Evolutionary conservation across 1,140 invertebrate genomes (phyloP), one percentile per base, ranked within the genome.

Genomic region (Papilio polyxenes): DNA sequence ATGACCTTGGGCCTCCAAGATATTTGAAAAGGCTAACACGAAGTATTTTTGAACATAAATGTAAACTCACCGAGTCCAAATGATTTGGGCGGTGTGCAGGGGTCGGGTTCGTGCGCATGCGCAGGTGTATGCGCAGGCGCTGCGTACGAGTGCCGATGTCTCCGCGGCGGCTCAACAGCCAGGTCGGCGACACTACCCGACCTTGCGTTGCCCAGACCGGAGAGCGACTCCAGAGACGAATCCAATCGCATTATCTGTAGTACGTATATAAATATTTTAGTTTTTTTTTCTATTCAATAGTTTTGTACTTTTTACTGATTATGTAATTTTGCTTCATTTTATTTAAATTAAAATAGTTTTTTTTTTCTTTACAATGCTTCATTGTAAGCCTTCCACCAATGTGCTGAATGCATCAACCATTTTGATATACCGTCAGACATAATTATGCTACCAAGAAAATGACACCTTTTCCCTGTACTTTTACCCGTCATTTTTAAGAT

Each of bases 181-280:
- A 98, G 94, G 94, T 98, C 97, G 44, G 97, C 96, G 80, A 98
- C 97, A 92, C 97, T 98, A 92, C 98, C 97, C 59, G 97, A 98
- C 20, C 97, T 96, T 23, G 96, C 96, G 72, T 97, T 96, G 3
- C 83, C 87, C 48, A 92, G 84, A 53, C 96, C 96, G 20, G 95
- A 91, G 81, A 97, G 91, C 11, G 96, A 97, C 92, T 98, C 97
- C 92, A 97, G 96, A 72, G 96, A 97, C 9, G 96, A 96, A 90
- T 97, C 97, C 88, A 97, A 95, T 85, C 97, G 95, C 97, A 98
- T 97, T 65, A 97, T 95, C 97, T 98, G 86, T 51, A 23, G 86
- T 51, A 23, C 62, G 31, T 31, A 40, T 10, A 72, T 7, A n/a
- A n/a, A n/a, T n/a, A n/a, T n/a, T n/a, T n/a, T n/a, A n/a, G n/a